These are phyloP conservation scores for Boulengeromyrus knoepffleri DNA, from an alignment of 2,113 vertebrate genomes.

Conservation along the genomic window DNA sequence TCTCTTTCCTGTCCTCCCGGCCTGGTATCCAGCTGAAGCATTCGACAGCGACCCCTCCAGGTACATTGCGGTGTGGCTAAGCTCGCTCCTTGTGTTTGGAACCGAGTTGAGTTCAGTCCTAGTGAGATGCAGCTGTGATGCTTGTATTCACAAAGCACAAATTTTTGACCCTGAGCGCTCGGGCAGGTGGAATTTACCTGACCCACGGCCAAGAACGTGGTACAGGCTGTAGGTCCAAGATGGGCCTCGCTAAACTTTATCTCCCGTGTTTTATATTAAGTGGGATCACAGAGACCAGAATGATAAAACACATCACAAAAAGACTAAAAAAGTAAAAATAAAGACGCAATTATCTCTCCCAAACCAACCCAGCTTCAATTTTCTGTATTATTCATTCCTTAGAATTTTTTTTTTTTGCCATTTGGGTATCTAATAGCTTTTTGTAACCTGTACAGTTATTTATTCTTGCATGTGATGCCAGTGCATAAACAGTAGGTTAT, in stretches of 20 bases:
- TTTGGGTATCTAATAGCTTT: neutral
- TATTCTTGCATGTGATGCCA: neutral
- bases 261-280: neutral
- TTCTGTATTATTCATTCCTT: neutral
- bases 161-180: neutral
- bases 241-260: neutral
- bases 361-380: neutral
- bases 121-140: neutral
- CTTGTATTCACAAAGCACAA: neutral
- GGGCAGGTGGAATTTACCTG: neutral
- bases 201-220: neutral
- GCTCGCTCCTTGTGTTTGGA: neutral
- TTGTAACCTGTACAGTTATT: neutral
- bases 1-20: neutral
- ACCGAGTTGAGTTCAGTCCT: neutral
- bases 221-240: neutral
- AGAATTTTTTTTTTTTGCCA: neutral
- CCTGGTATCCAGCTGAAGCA: conserved; percentile 53
- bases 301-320: neutral
- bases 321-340: neutral
- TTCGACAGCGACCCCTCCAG: conserved; percentile 67
- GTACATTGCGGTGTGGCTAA: conserved; percentile 37
- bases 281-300: neutral
- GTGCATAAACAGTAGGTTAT: neutral
- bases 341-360: neutral